Conservation (phyloP, 2,113 vertebrate genomes). For the Calypte anna region DNA sequence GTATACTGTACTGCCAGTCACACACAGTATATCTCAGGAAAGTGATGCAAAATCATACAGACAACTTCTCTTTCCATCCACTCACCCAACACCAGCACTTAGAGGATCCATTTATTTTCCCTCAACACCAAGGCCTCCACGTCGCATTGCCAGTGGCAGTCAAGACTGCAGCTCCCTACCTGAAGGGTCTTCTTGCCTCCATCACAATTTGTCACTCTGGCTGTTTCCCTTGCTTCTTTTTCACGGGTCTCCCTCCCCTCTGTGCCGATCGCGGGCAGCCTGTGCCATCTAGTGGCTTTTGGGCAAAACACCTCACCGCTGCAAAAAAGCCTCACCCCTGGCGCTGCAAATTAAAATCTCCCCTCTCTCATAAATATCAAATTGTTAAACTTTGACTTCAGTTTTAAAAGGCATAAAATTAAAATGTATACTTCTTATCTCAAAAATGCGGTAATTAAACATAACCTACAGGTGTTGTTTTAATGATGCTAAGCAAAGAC, state of each 20-base stretch:
- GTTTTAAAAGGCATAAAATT: conserved; percentile 63
- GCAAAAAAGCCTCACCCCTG: not conserved
- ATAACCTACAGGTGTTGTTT: conserved; percentile 55
- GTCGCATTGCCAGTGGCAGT: not conserved
- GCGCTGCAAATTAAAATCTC: not conserved
- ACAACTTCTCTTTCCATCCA: not conserved
- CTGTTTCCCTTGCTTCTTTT: conserved; percentile 8
- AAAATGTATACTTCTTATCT: conserved; percentile 36
- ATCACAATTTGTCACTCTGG: not conserved
- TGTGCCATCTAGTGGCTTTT: conserved; percentile 71
- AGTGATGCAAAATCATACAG: not conserved
- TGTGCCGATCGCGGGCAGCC: not conserved
- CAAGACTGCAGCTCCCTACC: not conserved
- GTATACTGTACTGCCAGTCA: not conserved
- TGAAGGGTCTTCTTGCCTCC: not conserved
- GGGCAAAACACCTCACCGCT: not conserved
- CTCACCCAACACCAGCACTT: not conserved
- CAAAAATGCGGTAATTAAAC: conserved; percentile 60
- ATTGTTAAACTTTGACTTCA: conserved; percentile 64
- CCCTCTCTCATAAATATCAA: conserved; percentile 44
- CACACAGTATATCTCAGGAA: not conserved
- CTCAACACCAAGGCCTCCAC: not conserved
- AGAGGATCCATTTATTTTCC: not conserved
- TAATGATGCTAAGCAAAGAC: conserved; percentile 27
- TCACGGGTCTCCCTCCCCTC: not conserved